phyloP scores from a whole-genome alignment of 2,797 vertebrate genomes.

The Xyrichtys novacula region DNA sequence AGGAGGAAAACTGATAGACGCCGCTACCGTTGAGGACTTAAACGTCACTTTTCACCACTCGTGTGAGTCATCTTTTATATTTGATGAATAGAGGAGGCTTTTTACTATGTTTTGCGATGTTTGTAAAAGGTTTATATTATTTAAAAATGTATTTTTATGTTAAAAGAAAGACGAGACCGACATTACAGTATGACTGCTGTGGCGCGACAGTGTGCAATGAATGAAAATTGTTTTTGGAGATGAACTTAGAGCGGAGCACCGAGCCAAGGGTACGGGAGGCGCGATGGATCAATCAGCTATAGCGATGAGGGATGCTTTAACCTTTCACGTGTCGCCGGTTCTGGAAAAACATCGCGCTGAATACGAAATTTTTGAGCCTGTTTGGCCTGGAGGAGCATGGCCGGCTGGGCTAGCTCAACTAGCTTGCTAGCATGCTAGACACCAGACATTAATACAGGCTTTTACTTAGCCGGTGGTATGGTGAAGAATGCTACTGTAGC shows the following conservation, averaged over 20 bases:
- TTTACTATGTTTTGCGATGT: background rate
- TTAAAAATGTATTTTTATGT: background rate
- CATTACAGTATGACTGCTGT: conserved; percentile 66
- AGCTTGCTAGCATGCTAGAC: conserved; percentile 66
- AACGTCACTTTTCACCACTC: conserved; percentile 59
- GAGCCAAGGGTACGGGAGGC: conserved; percentile 80
- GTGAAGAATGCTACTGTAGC: too few relatives aligned
- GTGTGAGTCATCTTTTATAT: conserved; percentile 61
- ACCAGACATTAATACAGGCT: conserved; percentile 13
- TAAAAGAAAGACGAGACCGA: conserved; percentile 62
- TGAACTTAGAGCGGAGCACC: conserved; percentile 63
- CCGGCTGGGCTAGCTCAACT: conserved; percentile 74
- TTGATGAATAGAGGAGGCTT: fast-evolving
- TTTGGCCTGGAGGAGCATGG: conserved; percentile 79
- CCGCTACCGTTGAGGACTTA: conserved; percentile 69
- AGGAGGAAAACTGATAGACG: conserved; percentile 79
- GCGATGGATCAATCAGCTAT: conserved; percentile 78
- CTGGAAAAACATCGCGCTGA: conserved; percentile 17
- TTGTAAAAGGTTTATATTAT: background rate
- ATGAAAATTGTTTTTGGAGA: conserved; percentile 81
- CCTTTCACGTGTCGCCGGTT: conserved; percentile 32
- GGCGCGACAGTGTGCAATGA: conserved; percentile 82
- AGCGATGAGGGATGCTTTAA: conserved; percentile 55
- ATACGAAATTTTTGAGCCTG: conserved; percentile 34
- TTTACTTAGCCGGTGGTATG: conserved; percentile 1